Percentiles rank a stretch among this genome's conserved stretches.
Conservation (phyloP, 2,113 vertebrate species). For the Larimichthys polyactis region DNA sequence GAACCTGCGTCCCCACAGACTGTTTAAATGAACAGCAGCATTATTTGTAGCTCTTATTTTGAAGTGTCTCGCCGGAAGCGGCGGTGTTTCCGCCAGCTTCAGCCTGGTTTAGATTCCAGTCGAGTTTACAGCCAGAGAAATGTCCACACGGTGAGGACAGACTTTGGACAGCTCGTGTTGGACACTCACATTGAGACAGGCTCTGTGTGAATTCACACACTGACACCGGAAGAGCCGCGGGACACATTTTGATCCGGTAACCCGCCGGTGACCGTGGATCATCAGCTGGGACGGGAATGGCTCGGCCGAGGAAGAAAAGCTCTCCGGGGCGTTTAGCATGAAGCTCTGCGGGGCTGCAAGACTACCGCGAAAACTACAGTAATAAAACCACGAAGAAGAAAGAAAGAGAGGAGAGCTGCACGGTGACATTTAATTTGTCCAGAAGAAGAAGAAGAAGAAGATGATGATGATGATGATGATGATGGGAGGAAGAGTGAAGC, state of each 20-base stretch:
- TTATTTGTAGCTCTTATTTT: too few relatives aligned
- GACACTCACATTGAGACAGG: too few relatives aligned
- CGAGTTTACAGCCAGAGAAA: too few relatives aligned
- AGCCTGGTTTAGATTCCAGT: too few relatives aligned
- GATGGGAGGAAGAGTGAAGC: slow-evolving; percentile 36
- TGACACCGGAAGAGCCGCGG: neutral
- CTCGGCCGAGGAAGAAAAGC: slow-evolving; percentile 59
- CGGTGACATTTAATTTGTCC: neutral
- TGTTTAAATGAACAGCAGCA: too few relatives aligned
- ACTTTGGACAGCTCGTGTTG: too few relatives aligned
- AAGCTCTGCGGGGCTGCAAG: slow-evolving; percentile 44
- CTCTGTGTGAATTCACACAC: too few relatives aligned
- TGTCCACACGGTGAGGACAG: too few relatives aligned
- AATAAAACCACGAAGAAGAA: neutral
- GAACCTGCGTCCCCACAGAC: too few relatives aligned
- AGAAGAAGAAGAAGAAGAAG: neutral
- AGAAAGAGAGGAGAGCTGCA: neutral
- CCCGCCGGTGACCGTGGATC: neutral
- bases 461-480: neutral
- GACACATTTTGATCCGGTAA: neutral
- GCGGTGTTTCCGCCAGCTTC: too few relatives aligned
- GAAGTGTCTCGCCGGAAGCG: too few relatives aligned
- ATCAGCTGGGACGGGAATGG: slow-evolving; percentile 34
- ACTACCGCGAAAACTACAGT: neutral
- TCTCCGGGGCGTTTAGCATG: slow-evolving; percentile 35